Evolutionary conservation across 2,888 invertebrate genomes (phyloP).

Genomic region (Ophion costatus): DNA sequence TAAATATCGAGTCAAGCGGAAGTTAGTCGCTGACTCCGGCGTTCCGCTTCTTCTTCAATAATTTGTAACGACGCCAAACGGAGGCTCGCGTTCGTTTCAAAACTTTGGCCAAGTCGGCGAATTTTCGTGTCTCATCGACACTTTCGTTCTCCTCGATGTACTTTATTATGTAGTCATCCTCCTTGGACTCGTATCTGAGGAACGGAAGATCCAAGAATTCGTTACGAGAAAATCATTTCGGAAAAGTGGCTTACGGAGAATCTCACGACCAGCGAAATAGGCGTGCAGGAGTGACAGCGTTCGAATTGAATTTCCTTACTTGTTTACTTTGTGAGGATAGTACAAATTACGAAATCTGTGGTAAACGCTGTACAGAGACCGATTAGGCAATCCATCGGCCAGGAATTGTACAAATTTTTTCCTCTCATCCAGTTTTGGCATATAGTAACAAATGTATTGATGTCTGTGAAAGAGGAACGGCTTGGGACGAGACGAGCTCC

Average conservation of each 20-base stretch:
- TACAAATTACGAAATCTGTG: constrained; percentile 77
- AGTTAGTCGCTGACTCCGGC: not conserved
- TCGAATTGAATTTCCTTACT: constrained; percentile 29
- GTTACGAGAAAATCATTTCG: constrained; percentile 6
- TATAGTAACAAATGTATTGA: constrained; percentile 58
- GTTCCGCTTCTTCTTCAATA: constrained; percentile 68
- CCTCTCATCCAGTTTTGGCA: constrained; percentile 70
- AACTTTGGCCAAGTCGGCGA: constrained; percentile 74
- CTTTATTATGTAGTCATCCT: constrained; percentile 76
- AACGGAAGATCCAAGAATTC: not conserved
- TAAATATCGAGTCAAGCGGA: not conserved
- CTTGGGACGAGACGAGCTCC: constrained; percentile 68
- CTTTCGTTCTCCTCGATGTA: constrained; percentile 70
- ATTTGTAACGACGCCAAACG: constrained; percentile 78
- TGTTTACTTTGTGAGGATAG: constrained; percentile 66
- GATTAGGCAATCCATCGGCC: constrained; percentile 75
- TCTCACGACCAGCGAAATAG: not conserved
- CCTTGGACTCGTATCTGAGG: constrained; percentile 72
- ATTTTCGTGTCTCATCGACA: constrained; percentile 70
- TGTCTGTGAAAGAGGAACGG: constrained; percentile 75
- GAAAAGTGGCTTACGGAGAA: not conserved
- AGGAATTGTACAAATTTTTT: constrained; percentile 79
- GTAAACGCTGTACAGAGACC: constrained; percentile 80
- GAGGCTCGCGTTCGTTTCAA: constrained; percentile 79
- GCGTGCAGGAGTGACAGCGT: no score